Evolutionary conservation across 53 echinoderm and acorn worm genomes (phyloP).

Genomic region (Henricia sp.): DNA sequence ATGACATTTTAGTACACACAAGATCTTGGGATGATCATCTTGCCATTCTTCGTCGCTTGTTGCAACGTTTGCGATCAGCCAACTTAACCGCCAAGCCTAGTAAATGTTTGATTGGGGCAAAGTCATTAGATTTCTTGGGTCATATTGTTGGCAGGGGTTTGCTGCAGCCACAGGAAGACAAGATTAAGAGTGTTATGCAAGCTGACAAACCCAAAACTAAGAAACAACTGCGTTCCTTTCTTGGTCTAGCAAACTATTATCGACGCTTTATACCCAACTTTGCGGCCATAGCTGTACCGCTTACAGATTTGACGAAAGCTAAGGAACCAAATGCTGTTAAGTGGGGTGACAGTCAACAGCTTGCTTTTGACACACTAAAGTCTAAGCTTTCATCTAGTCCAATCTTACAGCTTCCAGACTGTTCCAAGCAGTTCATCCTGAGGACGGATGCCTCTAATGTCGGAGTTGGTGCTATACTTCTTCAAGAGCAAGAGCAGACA

Average conservation of each 20-base stretch:
- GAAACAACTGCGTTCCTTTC: slow-evolving; percentile 34
- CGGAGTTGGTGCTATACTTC: slow-evolving; percentile 14
- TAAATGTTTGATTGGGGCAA: slow-evolving; percentile 25
- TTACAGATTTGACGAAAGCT: slow-evolving; percentile 29
- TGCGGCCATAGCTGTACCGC: slow-evolving; percentile 34
- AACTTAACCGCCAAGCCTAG: slow-evolving; percentile 40
- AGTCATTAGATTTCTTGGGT: slow-evolving; percentile 33
- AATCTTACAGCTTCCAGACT: slow-evolving; percentile 33
- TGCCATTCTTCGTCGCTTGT: background rate
- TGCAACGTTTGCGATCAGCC: slow-evolving; percentile 16
- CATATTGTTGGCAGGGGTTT: slow-evolving; percentile 39
- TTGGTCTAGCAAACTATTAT: slow-evolving; percentile 48
- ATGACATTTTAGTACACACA: slow-evolving; percentile 51
- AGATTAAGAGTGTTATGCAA: slow-evolving; percentile 27
- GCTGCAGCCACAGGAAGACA: slow-evolving; percentile 25
- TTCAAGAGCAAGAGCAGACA: slow-evolving; percentile 9
- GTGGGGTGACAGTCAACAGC: slow-evolving; percentile 17
- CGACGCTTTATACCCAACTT: slow-evolving; percentile 46
- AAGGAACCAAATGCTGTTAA: background rate
- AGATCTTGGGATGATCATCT: slow-evolving; percentile 43
- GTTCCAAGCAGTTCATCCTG: slow-evolving; percentile 28
- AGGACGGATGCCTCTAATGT: slow-evolving; percentile 32
- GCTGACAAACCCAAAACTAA: slow-evolving; percentile 42
- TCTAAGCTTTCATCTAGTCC: background rate
- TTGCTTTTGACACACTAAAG: slow-evolving; percentile 11